Evolutionary conservation across 2,113 vertebrate genomes (phyloP), one percentile per base, ranked within the genome.

Genomic region (Ochotona princeps): DNA sequence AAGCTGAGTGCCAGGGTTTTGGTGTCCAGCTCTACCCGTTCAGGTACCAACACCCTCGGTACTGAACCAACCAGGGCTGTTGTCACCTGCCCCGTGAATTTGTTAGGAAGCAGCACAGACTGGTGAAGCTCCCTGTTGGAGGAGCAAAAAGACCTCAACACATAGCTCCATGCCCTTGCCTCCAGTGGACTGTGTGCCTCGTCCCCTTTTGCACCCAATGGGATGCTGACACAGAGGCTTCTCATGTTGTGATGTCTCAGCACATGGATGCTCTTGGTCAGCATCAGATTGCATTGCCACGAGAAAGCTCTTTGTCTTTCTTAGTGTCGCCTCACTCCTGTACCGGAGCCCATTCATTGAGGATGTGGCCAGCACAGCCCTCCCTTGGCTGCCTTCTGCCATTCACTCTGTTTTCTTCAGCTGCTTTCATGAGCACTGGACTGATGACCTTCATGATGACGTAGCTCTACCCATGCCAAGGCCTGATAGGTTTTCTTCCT

Each of bases 251-350:
- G 38, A 44, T 6, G 38, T 44, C 38, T 18, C 1, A 1, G 20
- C 44, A 3, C 47, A 13, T 1, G 30, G 60, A 3, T 8, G 20
- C 1, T 9, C 54, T 47, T 28, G 3, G 76, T 1, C 17, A 28
- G 28, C 7, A 1, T 8, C 0, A 13, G 15, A 47, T 30, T 57
- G 0, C 25, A n/a, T 38, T 8, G 14, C 14, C 11, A 15, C 0
- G 18, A 30, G 6, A 13, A 30, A 14, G 21, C 8, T 0, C 5
- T 5, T 18, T n/a, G 10, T 7, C 2, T 11, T 70, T 47, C 30
- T 89, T 38, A 74, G 32, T 60, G 28, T 65, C 23, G 0, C 0
- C 0, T 7, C 0, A 0, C 17, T 0, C 5, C 61, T 21, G 35
- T 51, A 63, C 38, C 1, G 26, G 5, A 12, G 35, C 54, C 30